phyloP scores from a whole-genome alignment of 2,888 invertebrate genomes.

The Lasius fuliginosus region DNA sequence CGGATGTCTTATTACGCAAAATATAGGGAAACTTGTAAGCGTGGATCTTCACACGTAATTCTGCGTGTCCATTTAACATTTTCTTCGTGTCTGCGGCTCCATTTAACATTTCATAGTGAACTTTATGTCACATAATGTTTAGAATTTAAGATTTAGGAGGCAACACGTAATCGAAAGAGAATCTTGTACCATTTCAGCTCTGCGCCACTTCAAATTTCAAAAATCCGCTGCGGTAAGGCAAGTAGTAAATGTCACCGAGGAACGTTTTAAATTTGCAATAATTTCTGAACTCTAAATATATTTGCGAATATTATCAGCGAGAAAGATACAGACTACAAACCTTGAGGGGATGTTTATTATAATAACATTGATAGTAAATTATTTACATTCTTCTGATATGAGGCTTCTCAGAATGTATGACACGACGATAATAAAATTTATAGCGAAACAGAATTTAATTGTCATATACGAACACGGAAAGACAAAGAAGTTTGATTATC shows the following conservation, averaged over 20 bases:
- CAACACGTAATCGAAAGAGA: not conserved
- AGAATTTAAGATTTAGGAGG: not conserved
- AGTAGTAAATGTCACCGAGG: not conserved
- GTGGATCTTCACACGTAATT: not conserved
- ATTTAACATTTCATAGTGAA: not conserved
- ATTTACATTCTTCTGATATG: not conserved
- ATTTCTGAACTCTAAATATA: constrained; percentile 10
- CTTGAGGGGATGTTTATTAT: not conserved
- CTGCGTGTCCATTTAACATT: not conserved
- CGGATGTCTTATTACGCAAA: constrained; percentile 58
- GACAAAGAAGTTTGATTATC: not conserved
- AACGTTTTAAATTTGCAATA: constrained; percentile 11
- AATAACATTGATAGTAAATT: not conserved
- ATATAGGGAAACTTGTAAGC: not conserved
- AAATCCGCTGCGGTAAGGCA: not conserved
- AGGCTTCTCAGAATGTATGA: not conserved
- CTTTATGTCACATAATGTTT: not conserved
- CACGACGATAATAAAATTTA: not conserved
- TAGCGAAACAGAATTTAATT: not conserved
- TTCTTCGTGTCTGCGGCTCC: not conserved
- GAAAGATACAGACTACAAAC: not conserved
- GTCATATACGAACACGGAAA: not conserved
- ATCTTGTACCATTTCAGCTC: not conserved
- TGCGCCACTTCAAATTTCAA: not conserved
- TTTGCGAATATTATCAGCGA: constrained; percentile 7